Evolutionary conservation across 2,888 invertebrate genomes (phyloP), one percentile per base, ranked within the genome.

Genomic region (Phytoseiulus persimilis): DNA sequence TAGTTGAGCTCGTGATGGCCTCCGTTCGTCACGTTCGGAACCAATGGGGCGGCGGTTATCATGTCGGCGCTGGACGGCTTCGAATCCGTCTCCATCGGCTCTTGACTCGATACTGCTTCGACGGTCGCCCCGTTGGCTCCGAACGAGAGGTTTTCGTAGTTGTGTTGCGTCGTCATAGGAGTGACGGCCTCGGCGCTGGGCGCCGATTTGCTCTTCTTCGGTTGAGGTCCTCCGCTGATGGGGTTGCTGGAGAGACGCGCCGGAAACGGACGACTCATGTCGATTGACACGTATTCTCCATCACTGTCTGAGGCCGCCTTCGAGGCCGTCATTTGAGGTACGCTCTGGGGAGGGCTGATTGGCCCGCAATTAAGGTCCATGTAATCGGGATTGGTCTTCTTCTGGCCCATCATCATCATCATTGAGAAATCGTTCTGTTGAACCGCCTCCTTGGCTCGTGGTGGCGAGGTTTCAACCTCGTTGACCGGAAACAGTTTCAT

Each of bases 71-170:
- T 31, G 5, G 87, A 87, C 32, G 87, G 32, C 14, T 6, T 33
- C 32, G 87, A 87, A 33, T 87, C 87, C 87, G 87, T 87, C 11
- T 87, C 87, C 87, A 87, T 87, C 87, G 87, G 87, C 87, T 87
- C 87, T 31, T 87, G 87, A 39, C 87, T 87, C 0, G 87, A 87
- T 6, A 87, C 87, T 6, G 3, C 33, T 5, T 87, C 87, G 6
- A 87, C 87, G 33, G 87, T 87, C n/a, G 87, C 87, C 33, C 87
- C 87, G 87, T 87, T 87, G 31, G 87, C 87, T 11, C 87, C 87
- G 87, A 87, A 33, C 23, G 33, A 32, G n/a, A 87, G 87, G 31
- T 87, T 87, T 32, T 87, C 87, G 33, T 87, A 87, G 87, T 87
- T 87, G 39, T 87, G 87, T 31, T 87, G 87, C 33, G 87, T 87